Evolutionary conservation across 23 tunicate species (phyloP).

Genomic region (Trididemnum nubilum): DNA sequence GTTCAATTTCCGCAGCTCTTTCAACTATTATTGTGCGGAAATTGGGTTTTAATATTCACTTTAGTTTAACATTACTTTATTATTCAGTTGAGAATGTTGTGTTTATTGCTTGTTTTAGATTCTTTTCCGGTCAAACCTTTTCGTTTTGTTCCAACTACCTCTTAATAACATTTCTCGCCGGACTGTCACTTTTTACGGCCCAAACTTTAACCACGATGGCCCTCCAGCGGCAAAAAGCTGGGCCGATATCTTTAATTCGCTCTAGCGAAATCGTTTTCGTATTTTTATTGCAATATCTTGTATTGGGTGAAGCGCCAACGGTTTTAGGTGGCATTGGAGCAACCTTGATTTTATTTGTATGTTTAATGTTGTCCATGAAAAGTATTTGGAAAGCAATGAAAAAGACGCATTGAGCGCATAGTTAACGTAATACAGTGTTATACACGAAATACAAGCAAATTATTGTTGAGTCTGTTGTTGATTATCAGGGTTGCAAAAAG

Average conservation of each 20-base stretch:
- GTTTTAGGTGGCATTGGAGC: constrained; percentile 31
- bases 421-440: too few species aligned
- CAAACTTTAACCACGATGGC: constrained; percentile 25
- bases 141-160: constrained; percentile 2
- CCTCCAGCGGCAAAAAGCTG: constrained; percentile 31
- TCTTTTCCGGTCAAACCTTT: background rate
- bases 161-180: background rate
- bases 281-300: constrained; percentile 19
- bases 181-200: background rate
- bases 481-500: too few species aligned
- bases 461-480: too few species aligned
- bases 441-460: too few species aligned
- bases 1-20: background rate
- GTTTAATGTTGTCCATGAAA: constrained; percentile 14
- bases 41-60: constrained; percentile 27
- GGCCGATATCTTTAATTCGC: constrained; percentile 23
- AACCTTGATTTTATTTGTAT: background rate
- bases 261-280: constrained; percentile 32
- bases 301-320: constrained; percentile 16
- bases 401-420: too few species aligned
- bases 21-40: constrained; percentile 8
- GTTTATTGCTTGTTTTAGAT: background rate
- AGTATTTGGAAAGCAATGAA: background rate
- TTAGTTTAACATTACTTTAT: constrained; percentile 6
- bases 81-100: background rate